Conservation (phyloP, 2,113 vertebrate genomes). For the Girardinichthys multiradiatus region DNA sequence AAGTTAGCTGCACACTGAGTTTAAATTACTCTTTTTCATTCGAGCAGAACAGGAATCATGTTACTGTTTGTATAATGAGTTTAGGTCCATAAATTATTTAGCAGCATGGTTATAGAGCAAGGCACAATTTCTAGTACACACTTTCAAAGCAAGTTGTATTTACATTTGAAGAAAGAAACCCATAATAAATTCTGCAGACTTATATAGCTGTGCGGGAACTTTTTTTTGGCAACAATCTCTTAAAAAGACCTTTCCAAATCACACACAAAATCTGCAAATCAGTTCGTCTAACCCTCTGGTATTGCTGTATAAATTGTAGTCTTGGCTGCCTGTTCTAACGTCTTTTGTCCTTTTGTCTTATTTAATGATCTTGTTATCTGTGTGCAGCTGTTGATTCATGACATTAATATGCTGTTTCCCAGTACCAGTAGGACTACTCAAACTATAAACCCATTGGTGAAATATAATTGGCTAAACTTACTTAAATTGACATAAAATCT, state of each 20-base stretch:
- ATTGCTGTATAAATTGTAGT: background rate
- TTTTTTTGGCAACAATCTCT: too few relatives aligned
- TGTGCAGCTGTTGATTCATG: too few relatives aligned
- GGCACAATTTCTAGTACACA: background rate
- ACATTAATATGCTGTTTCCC: too few relatives aligned
- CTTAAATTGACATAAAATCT: too few relatives aligned
- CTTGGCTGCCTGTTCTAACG: too few relatives aligned
- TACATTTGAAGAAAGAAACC: slow-evolving; percentile 1
- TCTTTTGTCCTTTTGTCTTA: background rate
- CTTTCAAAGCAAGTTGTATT: background rate
- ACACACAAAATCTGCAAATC: background rate
- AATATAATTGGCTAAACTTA: too few relatives aligned
- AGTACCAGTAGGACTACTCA: too few relatives aligned
- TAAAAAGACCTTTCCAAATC: background rate
- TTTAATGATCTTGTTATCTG: background rate
- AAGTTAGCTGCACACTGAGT: background rate
- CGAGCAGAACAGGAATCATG: slow-evolving; percentile 28
- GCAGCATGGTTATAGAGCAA: slow-evolving; percentile 9
- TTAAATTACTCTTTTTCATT: slow-evolving; percentile 41
- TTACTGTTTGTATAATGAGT: slow-evolving; percentile 46
- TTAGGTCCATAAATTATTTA: slow-evolving; percentile 51
- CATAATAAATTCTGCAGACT: background rate
- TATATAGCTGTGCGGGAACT: background rate
- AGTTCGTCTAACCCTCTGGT: background rate
- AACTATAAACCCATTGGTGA: too few relatives aligned